Base-by-base conservation (phyloP, 2,113 vertebrate genomes). In the Oreochromis niloticus region DNA sequence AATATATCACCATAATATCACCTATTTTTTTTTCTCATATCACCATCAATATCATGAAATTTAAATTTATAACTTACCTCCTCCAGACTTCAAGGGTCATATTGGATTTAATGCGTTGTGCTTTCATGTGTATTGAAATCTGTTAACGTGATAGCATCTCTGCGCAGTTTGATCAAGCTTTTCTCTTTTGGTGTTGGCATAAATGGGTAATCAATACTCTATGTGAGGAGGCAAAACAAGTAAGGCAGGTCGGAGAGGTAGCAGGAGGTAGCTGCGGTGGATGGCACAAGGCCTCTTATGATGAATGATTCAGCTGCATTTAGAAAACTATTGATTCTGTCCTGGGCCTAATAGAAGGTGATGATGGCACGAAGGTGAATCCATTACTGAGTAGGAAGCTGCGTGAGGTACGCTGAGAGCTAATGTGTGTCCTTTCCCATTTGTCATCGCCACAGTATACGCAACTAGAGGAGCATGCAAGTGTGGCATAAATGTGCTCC, bases 271-370 rank as follows among this genome's bases (percentile, higher is more conserved):
- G 85, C 83, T 80, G 92, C 56, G 83, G 88, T 52, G 87, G 90
- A 91, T 55, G 43, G 43, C 81, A 85, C 81, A 19, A 81, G 80
- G 85, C 87, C 80, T 92, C 84, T 93, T 93, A 94, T 95, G 91
- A 96, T 94, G 89, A 95, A 96, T 91, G 92, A 95, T 94, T 95
- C 93, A 56, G 88, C 92, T 89, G 88, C 92, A 94, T 97, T 96
- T 95, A 94, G 93, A 96, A 96, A 95, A 95, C 93, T 96, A 96
- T 96, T 66, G 95, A 96, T 96, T 96, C 93, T 90, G 91, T 94
- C 93, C 88, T 80, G 63, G 84, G 91, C 91, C 91, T 96, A 95
- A 96, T 95, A 95, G 92, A 95, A 95, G 95, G 87, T 89, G 94
- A 96, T 96, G 96, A 96, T 95, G 94, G 94, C 89, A 92, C 68